phyloP scores from a whole-genome alignment of 2,113 vertebrate species.

The Holacanthus passer region DNA sequence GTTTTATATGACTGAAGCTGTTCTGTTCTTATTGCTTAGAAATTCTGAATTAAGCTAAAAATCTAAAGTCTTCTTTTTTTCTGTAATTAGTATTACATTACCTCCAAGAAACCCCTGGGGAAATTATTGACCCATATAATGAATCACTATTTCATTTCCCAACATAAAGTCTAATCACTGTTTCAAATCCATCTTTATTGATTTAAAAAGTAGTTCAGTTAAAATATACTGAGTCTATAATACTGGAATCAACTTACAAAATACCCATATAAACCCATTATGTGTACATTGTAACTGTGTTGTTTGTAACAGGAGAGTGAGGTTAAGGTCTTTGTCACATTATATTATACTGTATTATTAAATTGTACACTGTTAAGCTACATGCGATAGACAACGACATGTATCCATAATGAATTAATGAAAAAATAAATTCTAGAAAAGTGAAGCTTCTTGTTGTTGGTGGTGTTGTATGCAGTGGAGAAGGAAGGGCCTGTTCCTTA shows the following conservation, averaged over 20 bases:
- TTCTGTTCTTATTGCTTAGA: too few relatives aligned
- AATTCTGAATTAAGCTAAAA: too few relatives aligned
- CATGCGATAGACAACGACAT: background rate
- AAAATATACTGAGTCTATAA: background rate
- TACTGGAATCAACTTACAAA: background rate
- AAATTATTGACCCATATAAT: too few relatives aligned
- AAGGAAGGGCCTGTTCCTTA: background rate
- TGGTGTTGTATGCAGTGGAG: background rate
- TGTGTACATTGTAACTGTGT: too few relatives aligned
- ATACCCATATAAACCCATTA: background rate
- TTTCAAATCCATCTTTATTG: background rate
- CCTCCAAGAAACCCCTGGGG: too few relatives aligned
- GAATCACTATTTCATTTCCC: background rate
- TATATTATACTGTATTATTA: background rate
- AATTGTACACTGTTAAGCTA: background rate
- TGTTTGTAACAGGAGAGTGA: background rate
- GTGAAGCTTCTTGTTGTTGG: background rate
- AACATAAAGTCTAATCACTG: background rate
- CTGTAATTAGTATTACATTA: too few relatives aligned
- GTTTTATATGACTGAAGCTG: too few relatives aligned
- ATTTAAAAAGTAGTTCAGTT: background rate
- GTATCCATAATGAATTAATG: background rate
- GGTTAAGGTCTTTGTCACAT: background rate
- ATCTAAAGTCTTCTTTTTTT: too few relatives aligned
- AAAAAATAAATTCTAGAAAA: background rate